Evolutionary conservation across 2,797 vertebrate species (phyloP).

Genomic region (Sparidentex hasta): DNA sequence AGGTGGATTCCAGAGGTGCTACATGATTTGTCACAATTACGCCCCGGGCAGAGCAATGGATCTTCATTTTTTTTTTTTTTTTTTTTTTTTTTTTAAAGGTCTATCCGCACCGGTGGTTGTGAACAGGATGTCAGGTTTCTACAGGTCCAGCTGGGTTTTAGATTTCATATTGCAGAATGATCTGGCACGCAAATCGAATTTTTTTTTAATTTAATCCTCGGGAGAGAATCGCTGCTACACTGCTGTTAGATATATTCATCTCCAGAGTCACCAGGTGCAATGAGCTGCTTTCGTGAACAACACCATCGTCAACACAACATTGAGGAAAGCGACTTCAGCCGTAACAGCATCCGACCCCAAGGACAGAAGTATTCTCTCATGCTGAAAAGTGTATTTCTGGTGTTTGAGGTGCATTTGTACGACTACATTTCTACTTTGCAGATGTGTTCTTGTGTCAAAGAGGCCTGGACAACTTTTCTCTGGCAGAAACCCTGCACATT

Average conservation of each 20-base stretch:
- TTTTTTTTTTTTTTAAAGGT: slow-evolving; percentile 9
- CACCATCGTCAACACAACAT: too few species aligned
- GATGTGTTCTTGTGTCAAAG: too few species aligned
- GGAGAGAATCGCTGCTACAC: neutral
- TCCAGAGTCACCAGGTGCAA: neutral
- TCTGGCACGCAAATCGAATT: neutral
- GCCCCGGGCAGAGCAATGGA: neutral
- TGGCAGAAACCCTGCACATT: too few species aligned
- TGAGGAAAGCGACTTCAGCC: neutral
- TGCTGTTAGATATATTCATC: neutral
- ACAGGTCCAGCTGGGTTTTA: neutral
- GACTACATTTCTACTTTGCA: neutral
- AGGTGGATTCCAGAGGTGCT: neutral
- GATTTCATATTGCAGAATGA: neutral
- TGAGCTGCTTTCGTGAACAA: neutral
- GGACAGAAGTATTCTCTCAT: neutral
- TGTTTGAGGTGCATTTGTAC: neutral
- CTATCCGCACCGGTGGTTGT: slow-evolving; percentile 43
- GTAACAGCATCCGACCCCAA: neutral
- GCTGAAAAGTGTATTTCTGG: neutral
- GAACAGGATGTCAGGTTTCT: slow-evolving; percentile 39
- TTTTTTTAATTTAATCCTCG: neutral
- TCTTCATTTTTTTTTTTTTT: slow-evolving; percentile 37
- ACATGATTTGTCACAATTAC: slow-evolving; percentile 16
- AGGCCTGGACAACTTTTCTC: too few species aligned